Evolutionary conservation across 2,113 vertebrate species (phyloP).

Genomic region (Lamprotornis superbus): DNA sequence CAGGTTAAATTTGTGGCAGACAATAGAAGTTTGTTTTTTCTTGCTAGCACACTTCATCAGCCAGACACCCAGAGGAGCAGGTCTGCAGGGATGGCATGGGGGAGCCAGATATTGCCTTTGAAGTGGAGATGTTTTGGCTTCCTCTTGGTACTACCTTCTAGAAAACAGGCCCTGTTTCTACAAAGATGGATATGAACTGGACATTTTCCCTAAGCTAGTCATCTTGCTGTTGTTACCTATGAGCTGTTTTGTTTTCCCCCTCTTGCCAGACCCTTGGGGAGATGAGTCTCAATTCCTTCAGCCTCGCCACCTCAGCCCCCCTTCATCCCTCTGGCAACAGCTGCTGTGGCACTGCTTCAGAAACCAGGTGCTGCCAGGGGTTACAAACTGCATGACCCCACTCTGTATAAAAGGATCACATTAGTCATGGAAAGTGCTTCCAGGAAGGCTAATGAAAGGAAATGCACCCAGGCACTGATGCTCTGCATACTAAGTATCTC

Average conservation of each 20-base stretch:
- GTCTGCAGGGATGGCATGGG: neutral
- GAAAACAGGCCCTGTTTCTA: neutral
- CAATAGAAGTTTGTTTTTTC: neutral
- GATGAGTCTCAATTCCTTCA: neutral
- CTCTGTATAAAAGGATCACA: neutral
- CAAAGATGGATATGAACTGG: neutral
- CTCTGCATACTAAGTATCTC: constrained; percentile 2
- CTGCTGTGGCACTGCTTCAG: neutral
- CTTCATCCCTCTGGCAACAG: neutral
- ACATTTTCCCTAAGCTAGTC: neutral
- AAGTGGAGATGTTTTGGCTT: accelerated
- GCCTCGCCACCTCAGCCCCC: accelerated
- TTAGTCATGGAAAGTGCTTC: neutral
- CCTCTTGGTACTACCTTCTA: neutral
- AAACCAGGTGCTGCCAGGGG: neutral
- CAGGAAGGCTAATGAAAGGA: constrained; percentile 40
- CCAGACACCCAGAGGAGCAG: neutral
- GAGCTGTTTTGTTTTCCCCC: accelerated
- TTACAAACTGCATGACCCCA: neutral
- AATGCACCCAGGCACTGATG: neutral
- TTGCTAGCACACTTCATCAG: neutral
- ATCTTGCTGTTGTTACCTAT: neutral
- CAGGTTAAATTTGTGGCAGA: neutral
- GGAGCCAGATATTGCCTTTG: neutral
- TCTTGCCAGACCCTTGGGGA: neutral